Evolutionary conservation across 2,113 vertebrate genomes (phyloP), one percentile per base, ranked within the genome.

Genomic region (Cygnus atratus): DNA sequence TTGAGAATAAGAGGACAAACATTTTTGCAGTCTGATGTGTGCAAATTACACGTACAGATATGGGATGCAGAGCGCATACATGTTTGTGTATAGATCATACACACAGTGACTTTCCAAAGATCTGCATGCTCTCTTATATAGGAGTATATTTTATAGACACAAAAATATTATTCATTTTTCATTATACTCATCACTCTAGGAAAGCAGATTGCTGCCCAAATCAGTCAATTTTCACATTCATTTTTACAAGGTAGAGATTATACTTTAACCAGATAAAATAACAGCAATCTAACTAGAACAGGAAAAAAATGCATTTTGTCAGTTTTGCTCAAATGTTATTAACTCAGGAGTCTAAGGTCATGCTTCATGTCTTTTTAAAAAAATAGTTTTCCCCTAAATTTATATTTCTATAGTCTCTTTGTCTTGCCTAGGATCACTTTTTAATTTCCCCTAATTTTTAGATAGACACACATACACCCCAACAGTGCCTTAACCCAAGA

Each of bases 241-340:
- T 96, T 96, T 96, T 96, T 86, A 48, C 57, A 72, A 90, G 26
- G 37, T 62, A 26, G 59, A 92, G 37, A 86, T 93, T 92, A 59
- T 29, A 52, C 39, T 93, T 85, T 52, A 88, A 85, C 77, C 43
- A 92, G 67, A 58, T 83, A 80, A 87, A 92, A 95, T 26, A 65
- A 65, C 20, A 17, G 39, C 17, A 83, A 94, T 70, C 58, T 87
- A 88, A 76, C 39, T 79, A 83, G 75, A 92, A 59, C 6, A 80
- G 63, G 44, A 93, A 86, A 65, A 35, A 90, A 89, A 90, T 66
- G 63, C 2, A 90, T 93, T 84, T 93, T 92, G 72, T 46, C 79
- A 74, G 63, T 62, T 94, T 85, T 90, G 29, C 50, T 84, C 1
- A 0, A 86, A 93, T 61, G 46, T 86, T 92, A 95, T 88, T 94